Evolutionary conservation across 2,888 invertebrate genomes (phyloP), one percentile per base, ranked within the genome.

Genomic region (Aelia acuminata): DNA sequence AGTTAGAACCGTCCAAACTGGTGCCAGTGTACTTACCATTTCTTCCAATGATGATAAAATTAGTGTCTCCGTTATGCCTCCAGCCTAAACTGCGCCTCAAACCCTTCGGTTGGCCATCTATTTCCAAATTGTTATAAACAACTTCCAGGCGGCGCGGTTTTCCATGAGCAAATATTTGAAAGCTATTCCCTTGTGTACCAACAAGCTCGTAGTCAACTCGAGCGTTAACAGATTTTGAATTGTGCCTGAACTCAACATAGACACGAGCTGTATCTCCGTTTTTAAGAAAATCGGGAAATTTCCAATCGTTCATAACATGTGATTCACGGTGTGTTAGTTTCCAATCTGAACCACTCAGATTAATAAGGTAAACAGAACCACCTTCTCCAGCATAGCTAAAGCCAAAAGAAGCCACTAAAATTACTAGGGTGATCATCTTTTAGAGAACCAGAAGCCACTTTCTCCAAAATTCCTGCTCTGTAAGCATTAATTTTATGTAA

Each of bases 281-380:
- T 43, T 43, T 75, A 5, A 75, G 35, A 43, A 20, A 35, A 11
- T 75, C 39, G n/a, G 75, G 75, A 43, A 75, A 75, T 43, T 22
- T 31, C 35, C 35, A 75, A n/a, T 22, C 39, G 13, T 75, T 75
- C 75, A 75, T 75, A 2, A 39, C 39, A 43, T 75, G 22, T 0
- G 75, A 75, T 43, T 43, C 75, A 43, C 63, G 63, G 15, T 63
- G 63, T 3, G 63, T 63, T 31, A 63, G 15, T 63, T 75, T 35
- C 75, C 75, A 75, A 43, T 75, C 75, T 3, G 43, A 75, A 75
- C 75, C 75, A 75, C 75, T 75, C 22, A 75, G 43, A n/a, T 75
- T 75, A 20, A 75, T 75, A 20, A 75, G 35, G 22, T 75, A 75
- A 10, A 75, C 75, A 13, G 75, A 39, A 10, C 75, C 75, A 43